phyloP scores from a whole-genome alignment of 2,888 invertebrate genomes.

The Margaritifera margaritifera region DNA sequence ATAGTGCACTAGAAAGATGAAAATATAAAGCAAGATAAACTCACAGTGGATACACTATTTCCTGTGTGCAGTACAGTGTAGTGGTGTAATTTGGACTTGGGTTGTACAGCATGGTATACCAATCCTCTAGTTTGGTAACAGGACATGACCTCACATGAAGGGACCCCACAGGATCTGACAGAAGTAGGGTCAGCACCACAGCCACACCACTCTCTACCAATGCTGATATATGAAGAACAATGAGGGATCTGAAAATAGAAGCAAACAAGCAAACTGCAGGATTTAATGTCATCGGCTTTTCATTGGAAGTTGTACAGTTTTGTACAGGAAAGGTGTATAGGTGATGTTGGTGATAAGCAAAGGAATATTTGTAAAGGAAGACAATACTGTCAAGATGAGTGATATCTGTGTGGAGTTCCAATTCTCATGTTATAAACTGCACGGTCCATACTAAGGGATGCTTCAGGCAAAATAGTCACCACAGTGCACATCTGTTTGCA shows the following conservation, averaged over 20 bases:
- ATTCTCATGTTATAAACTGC: too few species aligned
- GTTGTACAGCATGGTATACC: conserved; percentile 97
- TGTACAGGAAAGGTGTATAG: too few species aligned
- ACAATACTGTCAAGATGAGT: too few species aligned
- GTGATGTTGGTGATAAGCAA: too few species aligned
- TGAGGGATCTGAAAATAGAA: conserved; percentile 78
- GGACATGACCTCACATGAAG: conserved; percentile 85
- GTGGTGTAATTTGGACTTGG: conserved; percentile 93
- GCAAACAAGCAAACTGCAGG: too few species aligned
- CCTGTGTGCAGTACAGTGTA: conserved; percentile 94
- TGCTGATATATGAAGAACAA: conserved; percentile 87
- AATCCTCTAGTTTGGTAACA: conserved; percentile 88
- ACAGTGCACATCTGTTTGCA: too few species aligned
- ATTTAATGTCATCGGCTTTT: too few species aligned
- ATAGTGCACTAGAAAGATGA: background rate
- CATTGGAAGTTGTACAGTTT: too few species aligned
- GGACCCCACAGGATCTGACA: conserved; percentile 87
- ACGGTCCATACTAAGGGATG: too few species aligned
- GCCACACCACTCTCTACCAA: conserved; percentile 86
- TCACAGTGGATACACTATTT: conserved; percentile 97
- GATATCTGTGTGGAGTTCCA: too few species aligned
- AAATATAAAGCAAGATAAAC: conserved; percentile 17
- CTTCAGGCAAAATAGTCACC: too few species aligned
- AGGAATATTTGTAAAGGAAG: too few species aligned
- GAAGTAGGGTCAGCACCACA: conserved; percentile 83